Evolutionary conservation across 2,797 vertebrate genomes (phyloP).

Genomic region (Silurus lanzhouensis): DNA sequence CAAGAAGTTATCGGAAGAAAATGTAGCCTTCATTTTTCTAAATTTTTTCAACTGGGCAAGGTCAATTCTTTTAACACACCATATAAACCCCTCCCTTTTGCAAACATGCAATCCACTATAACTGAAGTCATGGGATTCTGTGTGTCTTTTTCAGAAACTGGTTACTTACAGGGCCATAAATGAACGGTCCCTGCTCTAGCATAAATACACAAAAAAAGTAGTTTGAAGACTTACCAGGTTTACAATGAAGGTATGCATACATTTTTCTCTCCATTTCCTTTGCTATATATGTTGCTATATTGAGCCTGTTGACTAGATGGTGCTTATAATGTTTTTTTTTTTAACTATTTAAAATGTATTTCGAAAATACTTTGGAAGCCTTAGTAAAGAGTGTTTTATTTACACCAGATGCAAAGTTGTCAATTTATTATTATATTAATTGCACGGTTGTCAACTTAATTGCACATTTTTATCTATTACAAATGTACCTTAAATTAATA

Average conservation of each 20-base stretch:
- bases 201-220: background rate
- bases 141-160: background rate
- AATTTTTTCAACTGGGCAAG: background rate
- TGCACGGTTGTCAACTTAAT: no score
- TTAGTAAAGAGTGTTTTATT: no score
- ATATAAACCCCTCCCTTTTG: slow-evolving; percentile 1
- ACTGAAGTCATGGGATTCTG: slow-evolving; percentile 28
- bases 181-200: background rate
- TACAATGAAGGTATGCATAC: slow-evolving; percentile 17
- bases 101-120: background rate
- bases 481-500: no score
- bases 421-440: background rate
- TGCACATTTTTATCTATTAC: no score
- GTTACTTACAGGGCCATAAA: background rate
- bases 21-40: slow-evolving; percentile 1
- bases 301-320: background rate
- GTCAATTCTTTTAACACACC: background rate
- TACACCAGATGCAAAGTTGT: background rate
- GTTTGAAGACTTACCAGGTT: background rate
- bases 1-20: background rate
- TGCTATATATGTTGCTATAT: background rate
- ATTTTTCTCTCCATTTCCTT: background rate
- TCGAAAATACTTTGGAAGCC: background rate
- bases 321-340: background rate
- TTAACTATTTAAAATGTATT: no score